phyloP scores from a whole-genome alignment of 1,140 invertebrate genomes.

The Lanistes nyassanus region DNA sequence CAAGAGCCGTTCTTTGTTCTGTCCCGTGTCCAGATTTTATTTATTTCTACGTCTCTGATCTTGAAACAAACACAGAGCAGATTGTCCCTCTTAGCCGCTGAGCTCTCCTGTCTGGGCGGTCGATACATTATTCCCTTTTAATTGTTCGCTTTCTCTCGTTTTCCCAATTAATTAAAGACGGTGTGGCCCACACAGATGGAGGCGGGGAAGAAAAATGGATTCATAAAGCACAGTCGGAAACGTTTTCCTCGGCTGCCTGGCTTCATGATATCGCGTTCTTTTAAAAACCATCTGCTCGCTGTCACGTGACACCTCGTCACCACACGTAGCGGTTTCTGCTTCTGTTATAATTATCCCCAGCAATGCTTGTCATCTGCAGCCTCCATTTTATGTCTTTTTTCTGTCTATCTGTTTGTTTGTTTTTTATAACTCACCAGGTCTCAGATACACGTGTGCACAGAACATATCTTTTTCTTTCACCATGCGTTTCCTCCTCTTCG shows the following conservation, averaged over 20 bases:
- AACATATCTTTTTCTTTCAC: neutral
- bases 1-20: too few species aligned
- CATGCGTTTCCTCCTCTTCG: neutral
- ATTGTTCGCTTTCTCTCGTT: constrained; percentile 4
- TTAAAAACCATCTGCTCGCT: constrained; percentile 10
- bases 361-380: neutral
- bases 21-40: too few species aligned
- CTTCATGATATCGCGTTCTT: neutral
- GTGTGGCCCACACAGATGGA: constrained; percentile 7
- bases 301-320: neutral
- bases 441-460: neutral
- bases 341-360: neutral
- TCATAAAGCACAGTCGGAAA: neutral
- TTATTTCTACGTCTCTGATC: neutral
- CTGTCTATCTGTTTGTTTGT: constrained; percentile 5
- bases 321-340: neutral
- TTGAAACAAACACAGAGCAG: neutral
- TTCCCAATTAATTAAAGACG: constrained; percentile 16
- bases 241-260: neutral
- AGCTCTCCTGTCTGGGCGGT: constrained; percentile 6
- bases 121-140: constrained; percentile 17
- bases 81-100: neutral
- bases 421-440: neutral
- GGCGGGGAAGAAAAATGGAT: constrained; percentile 12
- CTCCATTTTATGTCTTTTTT: neutral